Conservation (phyloP, 2,888 invertebrate species). For the Pinctada fucata region DNA sequence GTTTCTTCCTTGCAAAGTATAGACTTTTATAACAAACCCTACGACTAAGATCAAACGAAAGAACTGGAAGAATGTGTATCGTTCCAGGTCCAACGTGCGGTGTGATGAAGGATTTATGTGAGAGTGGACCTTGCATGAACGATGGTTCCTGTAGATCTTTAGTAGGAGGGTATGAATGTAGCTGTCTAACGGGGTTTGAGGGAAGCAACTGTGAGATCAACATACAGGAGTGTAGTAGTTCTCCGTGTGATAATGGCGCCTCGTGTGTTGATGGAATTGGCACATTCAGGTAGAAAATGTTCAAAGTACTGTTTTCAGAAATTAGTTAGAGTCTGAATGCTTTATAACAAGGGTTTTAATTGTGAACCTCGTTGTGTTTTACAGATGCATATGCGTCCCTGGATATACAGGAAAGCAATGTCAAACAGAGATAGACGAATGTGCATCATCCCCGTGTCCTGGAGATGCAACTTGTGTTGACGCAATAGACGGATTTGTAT, state of each 20-base stretch:
- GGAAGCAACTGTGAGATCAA: constrained; percentile 69
- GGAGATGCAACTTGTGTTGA: constrained; percentile 56
- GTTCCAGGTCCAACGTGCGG: constrained; percentile 76
- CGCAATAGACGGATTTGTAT: constrained; percentile 48
- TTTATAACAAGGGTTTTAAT: neutral
- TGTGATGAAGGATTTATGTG: constrained; percentile 59
- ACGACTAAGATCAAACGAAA: too few species aligned
- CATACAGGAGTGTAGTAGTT: constrained; percentile 81
- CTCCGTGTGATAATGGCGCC: constrained; percentile 64
- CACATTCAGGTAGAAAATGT: constrained; percentile 50
- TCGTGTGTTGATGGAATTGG: constrained; percentile 67
- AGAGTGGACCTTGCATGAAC: constrained; percentile 56
- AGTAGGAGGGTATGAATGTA: constrained; percentile 60
- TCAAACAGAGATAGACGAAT: constrained; percentile 60
- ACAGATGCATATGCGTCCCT: constrained; percentile 54
- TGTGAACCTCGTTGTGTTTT: neutral
- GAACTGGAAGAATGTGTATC: too few species aligned
- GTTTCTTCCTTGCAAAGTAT: too few species aligned
- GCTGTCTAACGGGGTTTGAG: constrained; percentile 54
- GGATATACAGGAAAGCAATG: constrained; percentile 62
- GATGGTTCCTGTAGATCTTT: constrained; percentile 64
- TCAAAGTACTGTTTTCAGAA: too few species aligned
- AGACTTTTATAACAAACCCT: too few species aligned
- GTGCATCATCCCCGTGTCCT: constrained; percentile 51
- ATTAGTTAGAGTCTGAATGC: neutral